Evolutionary conservation across 2,888 invertebrate species (phyloP).

Genomic region (Trachelus stipa): DNA sequence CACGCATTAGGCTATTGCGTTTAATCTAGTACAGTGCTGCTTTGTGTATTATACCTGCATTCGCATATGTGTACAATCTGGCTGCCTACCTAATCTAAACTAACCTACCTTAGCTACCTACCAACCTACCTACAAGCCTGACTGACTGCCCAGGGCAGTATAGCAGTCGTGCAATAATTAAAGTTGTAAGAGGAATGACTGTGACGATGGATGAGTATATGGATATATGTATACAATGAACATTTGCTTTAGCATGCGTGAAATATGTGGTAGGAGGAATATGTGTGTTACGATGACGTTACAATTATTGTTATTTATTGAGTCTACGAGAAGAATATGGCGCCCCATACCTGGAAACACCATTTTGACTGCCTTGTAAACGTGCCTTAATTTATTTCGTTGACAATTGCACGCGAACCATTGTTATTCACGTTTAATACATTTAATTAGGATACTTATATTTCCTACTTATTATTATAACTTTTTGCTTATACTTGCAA

Average conservation of each 20-base stretch:
- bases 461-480: not conserved
- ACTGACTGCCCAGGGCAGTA: constrained; percentile 2
- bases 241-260: not conserved
- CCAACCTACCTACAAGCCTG: not conserved
- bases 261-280: constrained; percentile 4
- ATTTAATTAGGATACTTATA: not conserved
- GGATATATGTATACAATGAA: constrained; percentile 13
- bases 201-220: not conserved
- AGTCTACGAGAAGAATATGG: constrained; percentile 10
- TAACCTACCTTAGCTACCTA: not conserved
- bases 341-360: not conserved
- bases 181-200: constrained; percentile 18
- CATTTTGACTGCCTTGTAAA: not conserved
- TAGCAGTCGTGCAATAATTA: constrained; percentile 10
- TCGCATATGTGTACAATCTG: not conserved
- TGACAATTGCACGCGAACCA: not conserved
- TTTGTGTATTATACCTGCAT: not conserved
- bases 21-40: not conserved
- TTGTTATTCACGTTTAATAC: not conserved
- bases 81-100: not conserved
- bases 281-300: constrained; percentile 11
- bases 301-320: constrained; percentile 23
- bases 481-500: not conserved
- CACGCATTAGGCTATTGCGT: not conserved
- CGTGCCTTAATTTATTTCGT: constrained; percentile 18